A percentile compares a stretch with the other conserved stretches of the same genome.
These are phyloP conservation scores for Miniopterus natalensis DNA, from an alignment of 2,113 vertebrate genomes.

Conservation along the genomic window DNA sequence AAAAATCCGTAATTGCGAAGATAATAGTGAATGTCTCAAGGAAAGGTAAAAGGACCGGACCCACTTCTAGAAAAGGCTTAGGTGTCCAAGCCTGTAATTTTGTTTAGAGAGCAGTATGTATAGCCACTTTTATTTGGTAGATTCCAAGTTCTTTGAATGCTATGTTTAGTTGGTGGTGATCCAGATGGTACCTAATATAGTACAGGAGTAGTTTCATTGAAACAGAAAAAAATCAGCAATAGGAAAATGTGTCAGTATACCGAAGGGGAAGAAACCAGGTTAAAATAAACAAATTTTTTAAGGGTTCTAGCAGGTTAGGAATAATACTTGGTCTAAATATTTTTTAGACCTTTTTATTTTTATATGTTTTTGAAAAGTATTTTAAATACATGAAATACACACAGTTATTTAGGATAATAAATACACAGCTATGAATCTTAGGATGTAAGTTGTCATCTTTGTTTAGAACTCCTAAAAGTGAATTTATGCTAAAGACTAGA, in stretches of 20 bases:
- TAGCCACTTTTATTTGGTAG: conserved; percentile 9
- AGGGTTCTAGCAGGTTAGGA: background rate
- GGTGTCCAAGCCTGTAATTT: background rate
- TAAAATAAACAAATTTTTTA: background rate
- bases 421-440: background rate
- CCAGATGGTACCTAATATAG: background rate
- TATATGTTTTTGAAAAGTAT: background rate
- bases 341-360: background rate
- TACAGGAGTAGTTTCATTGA: conserved; percentile 7
- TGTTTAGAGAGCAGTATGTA: background rate
- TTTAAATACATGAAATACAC: conserved; percentile 13
- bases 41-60: background rate
- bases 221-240: background rate
- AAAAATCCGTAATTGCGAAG: background rate
- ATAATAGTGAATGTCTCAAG: background rate
- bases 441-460: background rate
- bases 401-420: background rate
- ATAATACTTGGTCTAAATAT: background rate
- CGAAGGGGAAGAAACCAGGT: background rate
- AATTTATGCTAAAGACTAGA: background rate
- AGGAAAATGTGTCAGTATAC: conserved; percentile 1
- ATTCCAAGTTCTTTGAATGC: conserved; percentile 43
- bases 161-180: background rate
- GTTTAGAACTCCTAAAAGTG: background rate
- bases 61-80: background rate